phyloP scores from a whole-genome alignment of 2,797 vertebrate species.

The Argyrosomus regius region DNA sequence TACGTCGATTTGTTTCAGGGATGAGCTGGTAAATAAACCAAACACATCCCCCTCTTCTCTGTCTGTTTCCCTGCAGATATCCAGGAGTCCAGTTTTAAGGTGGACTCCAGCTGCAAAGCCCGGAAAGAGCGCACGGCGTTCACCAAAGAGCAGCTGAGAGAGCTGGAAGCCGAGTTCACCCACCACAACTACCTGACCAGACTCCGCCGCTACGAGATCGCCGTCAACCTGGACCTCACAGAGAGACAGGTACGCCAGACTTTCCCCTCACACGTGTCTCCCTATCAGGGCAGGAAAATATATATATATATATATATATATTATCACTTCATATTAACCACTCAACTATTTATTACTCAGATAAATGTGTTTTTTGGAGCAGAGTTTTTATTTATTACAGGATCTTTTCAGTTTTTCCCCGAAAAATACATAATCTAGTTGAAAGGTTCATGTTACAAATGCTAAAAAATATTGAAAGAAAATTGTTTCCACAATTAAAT shows the following conservation, averaged over 20 bases:
- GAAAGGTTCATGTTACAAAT: neutral
- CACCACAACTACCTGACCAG: conserved; percentile 99
- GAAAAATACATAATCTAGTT: neutral
- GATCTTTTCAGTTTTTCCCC: neutral
- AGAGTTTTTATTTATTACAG: neutral
- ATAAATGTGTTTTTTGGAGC: neutral
- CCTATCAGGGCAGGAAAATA: neutral
- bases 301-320: neutral
- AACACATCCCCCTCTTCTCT: neutral
- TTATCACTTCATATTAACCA: neutral
- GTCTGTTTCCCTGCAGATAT: conserved; percentile 82
- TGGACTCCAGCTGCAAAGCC: conserved; percentile 91
- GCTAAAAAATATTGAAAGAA: neutral
- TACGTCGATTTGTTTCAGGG: no score
- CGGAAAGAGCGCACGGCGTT: conserved; percentile 97
- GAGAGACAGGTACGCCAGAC: conserved; percentile 91
- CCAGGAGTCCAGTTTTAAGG: conserved; percentile 85
- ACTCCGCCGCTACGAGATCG: conserved; percentile 97
- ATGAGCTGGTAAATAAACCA: no score
- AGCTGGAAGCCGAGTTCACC: conserved; percentile 97
- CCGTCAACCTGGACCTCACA: conserved; percentile 97
- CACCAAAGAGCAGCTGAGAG: conserved; percentile 96
- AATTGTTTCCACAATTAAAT: neutral
- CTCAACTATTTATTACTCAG: neutral
- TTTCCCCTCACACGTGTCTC: fast-evolving